Percentiles rank a stretch among this genome's conserved stretches.
Evolutionary conservation across 1,140 invertebrate species (phyloP).

Genomic region (Brachionus rubens): DNA sequence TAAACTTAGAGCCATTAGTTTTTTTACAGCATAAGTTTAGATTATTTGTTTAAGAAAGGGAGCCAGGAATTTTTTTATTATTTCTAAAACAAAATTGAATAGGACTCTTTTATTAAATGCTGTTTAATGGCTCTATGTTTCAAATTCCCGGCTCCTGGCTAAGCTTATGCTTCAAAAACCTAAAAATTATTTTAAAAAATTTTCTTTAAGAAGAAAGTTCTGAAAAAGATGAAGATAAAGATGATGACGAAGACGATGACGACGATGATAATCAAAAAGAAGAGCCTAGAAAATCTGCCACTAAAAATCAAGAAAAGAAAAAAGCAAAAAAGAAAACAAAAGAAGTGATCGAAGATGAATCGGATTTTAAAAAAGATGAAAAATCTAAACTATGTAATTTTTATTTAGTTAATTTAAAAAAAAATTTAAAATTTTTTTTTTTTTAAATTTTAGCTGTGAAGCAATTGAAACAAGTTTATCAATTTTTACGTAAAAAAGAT

Average conservation of each 20-base stretch:
- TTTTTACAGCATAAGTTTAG: conserved; percentile 32
- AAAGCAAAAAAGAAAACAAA: neutral
- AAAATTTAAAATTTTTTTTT: neutral
- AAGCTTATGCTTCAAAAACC: neutral
- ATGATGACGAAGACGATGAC: neutral
- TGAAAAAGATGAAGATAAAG: conserved; percentile 9
- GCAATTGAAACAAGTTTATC: conserved; percentile 32
- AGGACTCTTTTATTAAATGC: neutral
- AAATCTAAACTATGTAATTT: neutral
- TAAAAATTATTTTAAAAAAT: neutral
- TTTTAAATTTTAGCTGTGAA: neutral
- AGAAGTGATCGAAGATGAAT: neutral
- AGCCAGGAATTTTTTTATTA: neutral
- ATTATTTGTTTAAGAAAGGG: neutral
- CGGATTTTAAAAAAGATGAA: neutral
- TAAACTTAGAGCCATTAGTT: conserved; percentile 39
- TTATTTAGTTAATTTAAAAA: neutral
- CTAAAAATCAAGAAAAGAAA: too few species aligned
- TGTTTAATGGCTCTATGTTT: conserved; percentile 39
- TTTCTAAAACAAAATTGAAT: too few species aligned
- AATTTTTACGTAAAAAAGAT: conserved; percentile 36
- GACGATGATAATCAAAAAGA: neutral
- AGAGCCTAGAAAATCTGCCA: neutral
- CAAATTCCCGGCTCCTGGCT: conserved; percentile 3
- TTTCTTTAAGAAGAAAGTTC: neutral